Base-by-base conservation (phyloP, 2,113 vertebrate genomes). In the Gila orcuttii region DNA sequence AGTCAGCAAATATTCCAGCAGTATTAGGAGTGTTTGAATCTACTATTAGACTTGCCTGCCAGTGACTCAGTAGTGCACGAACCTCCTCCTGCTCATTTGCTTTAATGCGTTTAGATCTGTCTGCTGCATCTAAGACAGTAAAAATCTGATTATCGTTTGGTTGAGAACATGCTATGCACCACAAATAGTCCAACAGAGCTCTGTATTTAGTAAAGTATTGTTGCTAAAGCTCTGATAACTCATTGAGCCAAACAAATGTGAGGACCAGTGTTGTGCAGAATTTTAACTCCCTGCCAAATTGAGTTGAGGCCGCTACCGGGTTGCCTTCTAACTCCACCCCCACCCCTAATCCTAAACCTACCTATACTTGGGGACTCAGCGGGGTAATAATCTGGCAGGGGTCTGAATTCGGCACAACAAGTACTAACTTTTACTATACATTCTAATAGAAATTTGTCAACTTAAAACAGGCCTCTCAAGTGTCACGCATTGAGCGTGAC, bases 1-100 rank as follows among this genome's bases (percentile, higher is more conserved):
- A 36, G 17, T 82, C 62, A 82, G 62, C 80, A 82, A n/a, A 82
- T 55, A n/a, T 69, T 55, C 19, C 42, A 33, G 80, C 62, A 52
- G 39, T 9, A 19, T 50, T 82, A 17, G 55, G 31, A 66, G 39
- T 31, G 6, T 81, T 66, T 47, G 57, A 81, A 66, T 64, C 23
- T 31, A 50, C 45, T 82, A 68, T 82, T 69, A 66, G 42, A n/a
- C 64, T 9, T 28, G 17, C 45, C 19, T 52, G 45, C 17, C 42
- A 52, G 45, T 66, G 19, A 69, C 45, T 52, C 25, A 69, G 28
- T 69, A 33, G 62, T 60, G 23, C 80, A 55, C 64, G 15, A 82
- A 82, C 12, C 10, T 82, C 19, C 10, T 69, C 25, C 60, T 28
- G 60, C 60, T 69, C 6, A 52, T 47, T 80, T 45, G 12, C 23